phyloP scores from a whole-genome alignment of 2,888 invertebrate species.

The Coronaproctus castanopsis region DNA sequence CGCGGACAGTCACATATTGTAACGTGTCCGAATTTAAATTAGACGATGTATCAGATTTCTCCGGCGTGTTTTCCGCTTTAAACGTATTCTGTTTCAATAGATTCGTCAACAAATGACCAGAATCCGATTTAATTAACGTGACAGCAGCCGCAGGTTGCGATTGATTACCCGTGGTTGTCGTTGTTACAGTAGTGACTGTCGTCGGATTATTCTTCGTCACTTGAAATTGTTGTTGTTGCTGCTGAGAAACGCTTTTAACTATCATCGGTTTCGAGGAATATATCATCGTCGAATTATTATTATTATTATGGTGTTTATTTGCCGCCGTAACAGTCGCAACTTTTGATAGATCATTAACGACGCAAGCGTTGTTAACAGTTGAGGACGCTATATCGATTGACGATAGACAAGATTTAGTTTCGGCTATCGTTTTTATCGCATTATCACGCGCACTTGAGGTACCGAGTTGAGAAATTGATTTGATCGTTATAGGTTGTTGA shows the following conservation, averaged over 20 bases:
- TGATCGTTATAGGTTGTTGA: neutral
- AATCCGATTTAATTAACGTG: constrained; percentile 13
- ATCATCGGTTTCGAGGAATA: neutral
- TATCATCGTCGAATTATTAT: neutral
- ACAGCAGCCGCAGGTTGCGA: constrained; percentile 13
- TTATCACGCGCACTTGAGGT: neutral
- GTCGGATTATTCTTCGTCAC: neutral
- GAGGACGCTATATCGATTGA: neutral
- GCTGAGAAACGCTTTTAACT: neutral
- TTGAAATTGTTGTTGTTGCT: no score
- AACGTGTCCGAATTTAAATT: neutral
- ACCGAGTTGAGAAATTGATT: neutral
- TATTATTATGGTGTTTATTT: no score
- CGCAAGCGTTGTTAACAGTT: neutral
- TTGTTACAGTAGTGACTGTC: neutral
- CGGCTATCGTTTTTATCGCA: neutral
- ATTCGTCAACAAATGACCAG: constrained; percentile 1
- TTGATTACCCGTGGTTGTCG: constrained; percentile 6
- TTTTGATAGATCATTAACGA: neutral
- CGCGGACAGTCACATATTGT: constrained; percentile 4
- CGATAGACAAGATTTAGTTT: neutral
- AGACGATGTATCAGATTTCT: neutral
- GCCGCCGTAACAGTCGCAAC: neutral
- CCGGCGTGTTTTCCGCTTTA: constrained; percentile 1
- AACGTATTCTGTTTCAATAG: constrained; percentile 4